Percentiles rank a stretch among this genome's conserved stretches.
phyloP scores from a whole-genome alignment of 2,888 invertebrate species.

The Hemithea aestivaria region DNA sequence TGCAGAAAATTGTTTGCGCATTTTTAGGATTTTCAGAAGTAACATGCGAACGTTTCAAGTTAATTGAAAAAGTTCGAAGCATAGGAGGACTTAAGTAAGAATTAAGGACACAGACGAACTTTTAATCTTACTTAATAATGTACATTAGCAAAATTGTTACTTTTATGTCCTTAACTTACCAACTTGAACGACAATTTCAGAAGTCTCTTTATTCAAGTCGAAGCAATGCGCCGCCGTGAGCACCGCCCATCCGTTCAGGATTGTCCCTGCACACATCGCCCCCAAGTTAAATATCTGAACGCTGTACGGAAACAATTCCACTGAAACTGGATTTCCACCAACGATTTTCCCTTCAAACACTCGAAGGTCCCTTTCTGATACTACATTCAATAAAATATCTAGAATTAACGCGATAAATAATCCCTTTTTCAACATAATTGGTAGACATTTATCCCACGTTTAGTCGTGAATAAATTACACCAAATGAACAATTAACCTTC shows the following conservation, averaged over 20 bases:
- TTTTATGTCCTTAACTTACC: conserved; percentile 39
- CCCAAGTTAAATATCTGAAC: conserved; percentile 52
- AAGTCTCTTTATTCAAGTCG: conserved; percentile 36
- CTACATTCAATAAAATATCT: conserved; percentile 1
- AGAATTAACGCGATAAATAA: conserved; percentile 3
- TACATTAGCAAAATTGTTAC: not conserved
- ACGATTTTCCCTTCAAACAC: conserved; percentile 39
- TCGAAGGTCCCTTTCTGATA: not conserved
- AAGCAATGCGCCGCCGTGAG: conserved; percentile 62
- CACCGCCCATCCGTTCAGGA: conserved; percentile 51
- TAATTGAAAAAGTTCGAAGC: too few relatives aligned
- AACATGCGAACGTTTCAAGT: too few relatives aligned
- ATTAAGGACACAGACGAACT: too few relatives aligned
- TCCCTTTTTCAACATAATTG: conserved; percentile 1
- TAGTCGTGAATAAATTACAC: not conserved
- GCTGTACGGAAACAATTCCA: conserved; percentile 44
- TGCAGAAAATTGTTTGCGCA: too few relatives aligned
- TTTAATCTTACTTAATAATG: too few relatives aligned
- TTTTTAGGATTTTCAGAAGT: too few relatives aligned
- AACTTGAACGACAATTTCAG: conserved; percentile 45
- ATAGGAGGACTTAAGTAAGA: too few relatives aligned
- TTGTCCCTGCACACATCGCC: conserved; percentile 49
- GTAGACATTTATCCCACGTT: not conserved
- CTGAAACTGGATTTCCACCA: conserved; percentile 38
- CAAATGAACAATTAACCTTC: conserved; percentile 1